Conservation (phyloP, 2,888 invertebrate species). For the Dolichopus griseipennis region DNA sequence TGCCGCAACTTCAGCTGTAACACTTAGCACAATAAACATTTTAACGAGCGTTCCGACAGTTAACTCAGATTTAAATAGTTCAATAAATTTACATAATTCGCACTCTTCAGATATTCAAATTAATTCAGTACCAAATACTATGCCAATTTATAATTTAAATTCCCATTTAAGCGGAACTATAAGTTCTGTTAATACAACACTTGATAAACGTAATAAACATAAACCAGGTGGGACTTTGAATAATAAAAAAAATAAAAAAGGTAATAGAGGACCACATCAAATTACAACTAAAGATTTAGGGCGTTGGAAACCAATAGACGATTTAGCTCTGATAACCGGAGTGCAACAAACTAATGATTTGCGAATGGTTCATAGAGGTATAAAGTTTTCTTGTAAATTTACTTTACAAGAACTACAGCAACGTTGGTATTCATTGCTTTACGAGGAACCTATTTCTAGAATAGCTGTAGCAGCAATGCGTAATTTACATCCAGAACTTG, state of each 20-base stretch:
- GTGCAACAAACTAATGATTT: slow-evolving; percentile 84
- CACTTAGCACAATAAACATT: neutral
- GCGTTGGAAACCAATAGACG: slow-evolving; percentile 96
- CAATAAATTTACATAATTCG: slow-evolving; percentile 26
- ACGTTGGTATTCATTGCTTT: slow-evolving; percentile 91
- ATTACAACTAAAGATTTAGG: slow-evolving; percentile 76
- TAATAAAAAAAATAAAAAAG: slow-evolving; percentile 27
- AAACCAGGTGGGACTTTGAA: slow-evolving; percentile 9
- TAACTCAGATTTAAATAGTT: slow-evolving; percentile 16
- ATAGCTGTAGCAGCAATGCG: slow-evolving; percentile 88
- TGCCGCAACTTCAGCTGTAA: slow-evolving; percentile 7
- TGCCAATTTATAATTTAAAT: slow-evolving; percentile 13
- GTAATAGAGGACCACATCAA: slow-evolving; percentile 35
- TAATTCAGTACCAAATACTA: neutral
- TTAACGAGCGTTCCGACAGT: neutral
- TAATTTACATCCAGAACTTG: slow-evolving; percentile 84
- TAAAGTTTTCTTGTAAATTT: slow-evolving; percentile 93
- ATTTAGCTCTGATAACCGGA: slow-evolving; percentile 84
- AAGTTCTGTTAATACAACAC: slow-evolving; percentile 14
- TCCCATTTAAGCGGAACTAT: slow-evolving; percentile 27
- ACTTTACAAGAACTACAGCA: slow-evolving; percentile 88
- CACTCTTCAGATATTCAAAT: slow-evolving; percentile 25
- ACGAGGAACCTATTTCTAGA: slow-evolving; percentile 88
- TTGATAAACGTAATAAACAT: slow-evolving; percentile 23
- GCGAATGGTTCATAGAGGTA: slow-evolving; percentile 75